Evolutionary conservation across 2,797 vertebrate species (phyloP).

Genomic region (Neosilurus mollespiculum): DNA sequence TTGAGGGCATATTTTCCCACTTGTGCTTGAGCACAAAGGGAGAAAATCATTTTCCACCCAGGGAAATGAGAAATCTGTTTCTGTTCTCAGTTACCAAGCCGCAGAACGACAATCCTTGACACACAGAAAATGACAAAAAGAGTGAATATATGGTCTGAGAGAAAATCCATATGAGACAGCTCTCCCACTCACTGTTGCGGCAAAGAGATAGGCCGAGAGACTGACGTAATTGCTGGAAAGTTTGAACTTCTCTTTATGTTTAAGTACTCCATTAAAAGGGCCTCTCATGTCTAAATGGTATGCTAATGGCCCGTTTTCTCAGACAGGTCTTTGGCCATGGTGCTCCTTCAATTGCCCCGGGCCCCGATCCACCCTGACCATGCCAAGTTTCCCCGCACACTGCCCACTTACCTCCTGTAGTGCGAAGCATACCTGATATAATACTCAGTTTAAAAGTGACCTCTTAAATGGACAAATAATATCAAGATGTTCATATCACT

Average conservation of each 20-base stretch:
- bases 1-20: constrained; percentile 47
- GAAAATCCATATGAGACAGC: constrained; percentile 51
- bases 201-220: constrained; percentile 55
- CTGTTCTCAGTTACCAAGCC: constrained; percentile 53
- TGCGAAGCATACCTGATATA: constrained; percentile 39
- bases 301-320: constrained; percentile 59
- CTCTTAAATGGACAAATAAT: constrained; percentile 29
- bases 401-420: constrained; percentile 43
- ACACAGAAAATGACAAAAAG: constrained; percentile 50
- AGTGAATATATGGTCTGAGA: constrained; percentile 51
- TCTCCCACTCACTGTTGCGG: constrained; percentile 33
- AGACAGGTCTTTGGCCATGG: constrained; percentile 60
- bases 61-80: constrained; percentile 50
- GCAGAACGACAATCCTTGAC: constrained; percentile 50
- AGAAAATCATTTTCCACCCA: constrained; percentile 50
- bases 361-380: constrained; percentile 33
- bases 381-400: constrained; percentile 55
- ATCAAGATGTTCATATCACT: constrained; percentile 33
- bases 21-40: constrained; percentile 38
- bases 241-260: constrained; percentile 60
- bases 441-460: constrained; percentile 45
- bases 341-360: constrained; percentile 26
- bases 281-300: constrained; percentile 58
- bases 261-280: constrained; percentile 58
- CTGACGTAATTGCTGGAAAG: constrained; percentile 64